Percentiles rank a stretch among this genome's conserved stretches.
Evolutionary conservation across 2,888 invertebrate genomes (phyloP).

Genomic region (Aradus depressus): DNA sequence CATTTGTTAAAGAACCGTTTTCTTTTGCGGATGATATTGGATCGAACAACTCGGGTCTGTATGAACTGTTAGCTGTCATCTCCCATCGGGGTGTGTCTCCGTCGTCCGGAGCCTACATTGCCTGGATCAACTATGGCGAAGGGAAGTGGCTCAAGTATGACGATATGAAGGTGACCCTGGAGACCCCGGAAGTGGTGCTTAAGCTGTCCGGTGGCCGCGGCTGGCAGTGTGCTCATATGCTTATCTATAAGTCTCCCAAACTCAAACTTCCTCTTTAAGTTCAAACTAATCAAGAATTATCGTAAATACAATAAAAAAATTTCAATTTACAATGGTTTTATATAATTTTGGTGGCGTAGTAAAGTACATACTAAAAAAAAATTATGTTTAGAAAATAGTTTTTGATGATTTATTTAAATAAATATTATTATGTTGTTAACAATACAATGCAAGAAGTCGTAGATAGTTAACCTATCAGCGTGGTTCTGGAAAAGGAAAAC

Average conservation of each 20-base stretch:
- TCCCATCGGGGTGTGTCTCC: constrained; percentile 94
- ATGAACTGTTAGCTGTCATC: constrained; percentile 85
- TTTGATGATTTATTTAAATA: too few species aligned
- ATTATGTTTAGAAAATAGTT: too few species aligned
- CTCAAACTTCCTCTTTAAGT: too few species aligned
- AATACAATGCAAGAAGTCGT: not conserved
- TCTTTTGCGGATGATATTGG: constrained; percentile 62
- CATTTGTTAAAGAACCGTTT: constrained; percentile 42
- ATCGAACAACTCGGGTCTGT: constrained; percentile 96
- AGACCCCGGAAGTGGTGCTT: constrained; percentile 82
- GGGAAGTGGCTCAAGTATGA: constrained; percentile 94
- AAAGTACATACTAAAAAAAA: too few species aligned
- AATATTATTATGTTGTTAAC: too few species aligned
- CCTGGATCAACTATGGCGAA: constrained; percentile 61
- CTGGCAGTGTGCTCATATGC: constrained; percentile 3
- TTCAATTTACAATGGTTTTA: too few species aligned
- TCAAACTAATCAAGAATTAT: too few species aligned
- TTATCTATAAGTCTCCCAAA: constrained; percentile 4
- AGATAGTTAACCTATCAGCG: too few species aligned
- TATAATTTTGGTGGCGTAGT: too few species aligned
- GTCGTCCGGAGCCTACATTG: constrained; percentile 96
- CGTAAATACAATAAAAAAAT: too few species aligned
- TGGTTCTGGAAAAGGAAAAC: too few species aligned
- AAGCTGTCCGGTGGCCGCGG: constrained; percentile 87
- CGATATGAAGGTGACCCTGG: constrained; percentile 85